Conservation (phyloP, 37 sponge, comb jelly and placozoan species). For the Halisarca cf. caerulea region DNA sequence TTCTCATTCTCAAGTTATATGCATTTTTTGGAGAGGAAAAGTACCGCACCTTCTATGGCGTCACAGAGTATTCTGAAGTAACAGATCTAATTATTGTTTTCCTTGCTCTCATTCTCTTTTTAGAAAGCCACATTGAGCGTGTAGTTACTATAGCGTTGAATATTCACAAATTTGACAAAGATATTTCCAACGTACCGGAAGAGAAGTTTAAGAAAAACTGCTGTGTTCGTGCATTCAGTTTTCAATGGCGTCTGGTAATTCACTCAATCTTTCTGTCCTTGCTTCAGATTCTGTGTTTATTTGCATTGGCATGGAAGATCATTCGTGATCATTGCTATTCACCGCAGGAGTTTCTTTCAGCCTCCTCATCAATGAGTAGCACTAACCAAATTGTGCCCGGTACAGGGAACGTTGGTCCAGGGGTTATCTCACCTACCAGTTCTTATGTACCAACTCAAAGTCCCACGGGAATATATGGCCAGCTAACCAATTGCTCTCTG, state of each 20-base stretch:
- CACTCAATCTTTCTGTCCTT: neutral
- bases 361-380: too few species aligned
- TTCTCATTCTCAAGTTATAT: neutral
- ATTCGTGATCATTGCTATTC: neutral
- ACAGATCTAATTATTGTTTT: neutral
- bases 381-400: too few species aligned
- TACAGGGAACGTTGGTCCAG: too few species aligned
- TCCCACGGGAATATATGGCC: too few species aligned
- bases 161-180: neutral
- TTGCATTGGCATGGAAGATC: slow-evolving; percentile 16
- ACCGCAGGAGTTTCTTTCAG: too few species aligned
- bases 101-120: neutral
- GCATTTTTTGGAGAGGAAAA: neutral
- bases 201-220: neutral
- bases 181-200: neutral
- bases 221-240: neutral
- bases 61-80: neutral
- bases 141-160: neutral
- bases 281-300: neutral
- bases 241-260: neutral
- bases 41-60: neutral
- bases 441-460: too few species aligned
- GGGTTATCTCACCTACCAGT: neutral
- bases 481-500: too few species aligned
- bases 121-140: neutral